Evolutionary conservation across 2,888 invertebrate species (phyloP).

Genomic region (Anorthoa munda): DNA sequence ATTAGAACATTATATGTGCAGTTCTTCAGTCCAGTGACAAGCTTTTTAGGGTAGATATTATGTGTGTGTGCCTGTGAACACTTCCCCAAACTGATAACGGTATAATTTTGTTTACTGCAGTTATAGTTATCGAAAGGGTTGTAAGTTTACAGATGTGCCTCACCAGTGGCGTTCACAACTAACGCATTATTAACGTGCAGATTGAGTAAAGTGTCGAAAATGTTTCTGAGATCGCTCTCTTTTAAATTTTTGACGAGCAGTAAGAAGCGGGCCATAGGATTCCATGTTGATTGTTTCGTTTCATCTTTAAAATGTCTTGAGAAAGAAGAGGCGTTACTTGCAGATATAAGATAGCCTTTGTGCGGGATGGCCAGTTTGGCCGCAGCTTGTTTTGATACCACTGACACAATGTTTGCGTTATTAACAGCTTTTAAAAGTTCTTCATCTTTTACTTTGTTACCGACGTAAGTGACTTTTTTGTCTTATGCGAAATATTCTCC

Average conservation of each 20-base stretch:
- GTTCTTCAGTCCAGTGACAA: slow-evolving; percentile 71
- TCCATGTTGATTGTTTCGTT: slow-evolving; percentile 71
- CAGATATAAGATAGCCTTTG: slow-evolving; percentile 71
- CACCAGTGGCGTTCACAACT: slow-evolving; percentile 69
- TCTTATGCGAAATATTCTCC: slow-evolving; percentile 42
- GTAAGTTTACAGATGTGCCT: slow-evolving; percentile 76
- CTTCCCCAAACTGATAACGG: slow-evolving; percentile 73
- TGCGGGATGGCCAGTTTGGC: slow-evolving; percentile 38
- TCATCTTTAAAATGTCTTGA: slow-evolving; percentile 54
- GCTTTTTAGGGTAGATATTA: slow-evolving; percentile 71
- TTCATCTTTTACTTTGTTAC: slow-evolving; percentile 36
- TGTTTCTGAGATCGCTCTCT: slow-evolving; percentile 50
- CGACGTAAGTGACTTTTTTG: slow-evolving; percentile 51
- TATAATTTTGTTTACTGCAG: slow-evolving; percentile 77
- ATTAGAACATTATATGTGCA: slow-evolving; percentile 74
- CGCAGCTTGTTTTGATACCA: slow-evolving; percentile 27
- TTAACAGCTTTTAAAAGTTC: slow-evolving; percentile 49
- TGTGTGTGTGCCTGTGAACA: slow-evolving; percentile 62
- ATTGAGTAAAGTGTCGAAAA: slow-evolving; percentile 74
- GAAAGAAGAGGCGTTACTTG: slow-evolving; percentile 58
- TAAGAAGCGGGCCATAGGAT: slow-evolving; percentile 71
- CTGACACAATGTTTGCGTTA: slow-evolving; percentile 24
- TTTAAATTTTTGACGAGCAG: slow-evolving; percentile 68
- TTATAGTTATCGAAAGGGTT: slow-evolving; percentile 79
- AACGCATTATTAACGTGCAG: slow-evolving; percentile 71